Evolutionary conservation across 2,113 vertebrate genomes (phyloP).

Genomic region (Craseonycteris thonglongyai): DNA sequence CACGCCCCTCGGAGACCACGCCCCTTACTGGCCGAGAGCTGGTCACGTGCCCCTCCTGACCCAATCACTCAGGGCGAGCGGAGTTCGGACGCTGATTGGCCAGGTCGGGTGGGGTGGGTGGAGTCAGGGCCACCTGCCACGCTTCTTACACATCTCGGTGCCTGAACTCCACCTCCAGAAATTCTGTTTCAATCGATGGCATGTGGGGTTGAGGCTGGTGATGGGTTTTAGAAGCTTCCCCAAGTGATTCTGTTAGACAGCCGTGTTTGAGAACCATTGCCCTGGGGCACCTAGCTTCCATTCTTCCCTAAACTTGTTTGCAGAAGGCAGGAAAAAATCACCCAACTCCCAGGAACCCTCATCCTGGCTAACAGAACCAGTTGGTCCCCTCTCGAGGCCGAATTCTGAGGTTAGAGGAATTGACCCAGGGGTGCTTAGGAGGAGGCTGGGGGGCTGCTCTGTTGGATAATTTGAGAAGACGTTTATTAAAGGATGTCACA

Average conservation of each 20-base stretch:
- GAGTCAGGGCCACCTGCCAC: background rate
- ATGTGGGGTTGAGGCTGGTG: background rate
- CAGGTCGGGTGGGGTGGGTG: fast-evolving
- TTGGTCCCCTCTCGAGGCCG: background rate
- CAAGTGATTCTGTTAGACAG: background rate
- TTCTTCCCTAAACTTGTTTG: background rate
- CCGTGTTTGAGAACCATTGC: background rate
- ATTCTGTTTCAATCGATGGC: background rate
- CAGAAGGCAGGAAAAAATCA: background rate
- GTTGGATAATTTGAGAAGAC: background rate
- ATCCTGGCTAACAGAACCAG: background rate
- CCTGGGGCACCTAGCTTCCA: background rate
- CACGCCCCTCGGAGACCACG: background rate
- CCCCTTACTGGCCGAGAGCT: background rate
- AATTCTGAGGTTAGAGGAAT: background rate
- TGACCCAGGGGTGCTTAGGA: background rate
- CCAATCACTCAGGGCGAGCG: background rate
- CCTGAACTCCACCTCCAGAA: background rate
- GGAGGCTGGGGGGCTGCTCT: background rate
- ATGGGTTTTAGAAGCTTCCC: background rate
- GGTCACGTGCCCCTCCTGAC: background rate
- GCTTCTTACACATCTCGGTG: background rate
- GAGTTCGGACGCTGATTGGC: background rate
- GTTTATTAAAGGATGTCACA: background rate
- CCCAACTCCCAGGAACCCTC: background rate